Conservation (phyloP, 2,797 vertebrate genomes). For the Sarcoramphus papa region DNA sequence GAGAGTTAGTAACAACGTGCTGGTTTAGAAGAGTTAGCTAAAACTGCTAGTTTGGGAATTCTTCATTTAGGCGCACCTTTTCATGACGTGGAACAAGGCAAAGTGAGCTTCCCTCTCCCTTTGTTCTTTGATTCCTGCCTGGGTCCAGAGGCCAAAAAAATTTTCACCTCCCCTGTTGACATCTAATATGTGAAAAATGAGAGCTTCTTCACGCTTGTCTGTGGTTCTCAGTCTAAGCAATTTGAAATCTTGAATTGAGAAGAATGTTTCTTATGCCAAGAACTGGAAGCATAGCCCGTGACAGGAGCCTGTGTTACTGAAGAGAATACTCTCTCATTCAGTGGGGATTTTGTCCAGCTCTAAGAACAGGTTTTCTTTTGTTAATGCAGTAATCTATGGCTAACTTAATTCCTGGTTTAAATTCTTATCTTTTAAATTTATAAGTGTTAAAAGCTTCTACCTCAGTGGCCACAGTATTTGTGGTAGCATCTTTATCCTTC, state of each 20-base stretch:
- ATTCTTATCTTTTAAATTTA: background rate
- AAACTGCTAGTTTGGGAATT: background rate
- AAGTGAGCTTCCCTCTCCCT: background rate
- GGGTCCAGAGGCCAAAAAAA: background rate
- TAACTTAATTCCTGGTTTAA: background rate
- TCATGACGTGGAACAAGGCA: background rate
- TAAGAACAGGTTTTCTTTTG: background rate
- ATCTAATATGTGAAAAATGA: background rate
- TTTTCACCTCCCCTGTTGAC: background rate
- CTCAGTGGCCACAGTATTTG: constrained; percentile 59
- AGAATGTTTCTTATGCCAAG: background rate
- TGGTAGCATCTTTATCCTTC: constrained; percentile 89
- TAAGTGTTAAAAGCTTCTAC: background rate
- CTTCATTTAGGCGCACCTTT: background rate
- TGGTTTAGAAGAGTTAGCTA: background rate
- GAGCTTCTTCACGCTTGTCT: background rate
- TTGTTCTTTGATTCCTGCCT: background rate
- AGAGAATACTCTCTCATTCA: background rate
- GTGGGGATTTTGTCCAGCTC: background rate
- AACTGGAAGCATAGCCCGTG: background rate
- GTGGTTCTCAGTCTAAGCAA: background rate
- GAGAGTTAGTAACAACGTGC: background rate
- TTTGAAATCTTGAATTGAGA: background rate
- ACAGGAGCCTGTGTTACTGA: background rate
- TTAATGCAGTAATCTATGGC: background rate